Evolutionary conservation across 2,888 invertebrate species (phyloP).

Genomic region (Dorcus parallelipipedus): DNA sequence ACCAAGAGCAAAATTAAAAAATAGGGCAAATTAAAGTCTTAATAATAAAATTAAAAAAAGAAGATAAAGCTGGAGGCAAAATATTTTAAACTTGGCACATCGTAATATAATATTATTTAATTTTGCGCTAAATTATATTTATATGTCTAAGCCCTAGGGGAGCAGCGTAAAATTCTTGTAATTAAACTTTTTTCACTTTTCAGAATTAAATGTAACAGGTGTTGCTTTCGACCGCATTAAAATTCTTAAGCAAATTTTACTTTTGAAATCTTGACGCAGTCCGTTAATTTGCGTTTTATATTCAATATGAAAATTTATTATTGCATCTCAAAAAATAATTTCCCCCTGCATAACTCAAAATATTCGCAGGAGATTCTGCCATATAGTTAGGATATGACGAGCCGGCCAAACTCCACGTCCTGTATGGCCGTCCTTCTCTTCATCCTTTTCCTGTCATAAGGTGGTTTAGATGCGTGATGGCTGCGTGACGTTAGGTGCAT

Average conservation of each 20-base stretch:
- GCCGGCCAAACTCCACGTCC: conserved; percentile 10
- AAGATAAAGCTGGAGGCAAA: too few relatives aligned
- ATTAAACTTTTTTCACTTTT: neutral
- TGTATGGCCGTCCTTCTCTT: conserved; percentile 11
- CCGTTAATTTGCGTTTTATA: neutral
- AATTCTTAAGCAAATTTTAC: neutral
- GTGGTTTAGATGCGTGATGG: conserved; percentile 12
- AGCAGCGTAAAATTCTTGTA: too few relatives aligned
- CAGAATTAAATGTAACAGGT: neutral
- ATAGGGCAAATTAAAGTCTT: too few relatives aligned
- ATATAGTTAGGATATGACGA: conserved; percentile 4
- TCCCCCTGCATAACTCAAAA: too few relatives aligned
- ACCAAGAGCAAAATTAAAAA: too few relatives aligned
- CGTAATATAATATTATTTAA: too few relatives aligned
- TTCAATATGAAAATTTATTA: too few relatives aligned
- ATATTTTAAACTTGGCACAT: too few relatives aligned
- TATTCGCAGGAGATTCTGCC: neutral
- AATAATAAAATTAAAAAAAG: too few relatives aligned
- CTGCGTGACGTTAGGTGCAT: conserved; percentile 21
- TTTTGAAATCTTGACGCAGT: neutral
- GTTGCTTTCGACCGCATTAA: neutral
- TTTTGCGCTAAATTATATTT: too few relatives aligned
- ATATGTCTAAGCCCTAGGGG: too few relatives aligned
- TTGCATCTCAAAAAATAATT: too few relatives aligned
- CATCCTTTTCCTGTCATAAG: conserved; percentile 15